Percentiles rank a stretch among this genome's conserved stretches.
Evolutionary conservation across 2,113 vertebrate species (phyloP).

Genomic region (Stegostoma tigrinum): DNA sequence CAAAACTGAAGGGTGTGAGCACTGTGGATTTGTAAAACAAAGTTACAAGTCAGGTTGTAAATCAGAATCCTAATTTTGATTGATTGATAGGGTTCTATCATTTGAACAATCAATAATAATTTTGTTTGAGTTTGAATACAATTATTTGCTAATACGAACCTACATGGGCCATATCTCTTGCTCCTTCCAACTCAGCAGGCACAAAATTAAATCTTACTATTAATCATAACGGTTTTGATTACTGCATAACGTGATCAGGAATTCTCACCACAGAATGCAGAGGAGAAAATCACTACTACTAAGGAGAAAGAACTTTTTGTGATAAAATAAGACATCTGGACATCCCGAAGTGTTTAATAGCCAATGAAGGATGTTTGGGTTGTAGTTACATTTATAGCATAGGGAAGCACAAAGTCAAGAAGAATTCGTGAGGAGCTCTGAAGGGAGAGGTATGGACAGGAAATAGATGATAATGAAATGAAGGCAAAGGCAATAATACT

Average conservation of each 20-base stretch:
- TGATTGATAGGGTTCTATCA: not conserved
- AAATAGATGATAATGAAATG: not conserved
- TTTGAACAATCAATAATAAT: not conserved
- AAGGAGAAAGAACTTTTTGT: not conserved
- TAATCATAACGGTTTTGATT: not conserved
- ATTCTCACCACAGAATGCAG: not conserved
- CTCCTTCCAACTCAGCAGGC: too few species aligned
- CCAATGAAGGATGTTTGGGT: too few species aligned
- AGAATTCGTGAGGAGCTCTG: not conserved
- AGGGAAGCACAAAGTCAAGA: not conserved
- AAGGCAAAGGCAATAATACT: not conserved
- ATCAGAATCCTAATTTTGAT: not conserved
- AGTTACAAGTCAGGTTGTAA: not conserved
- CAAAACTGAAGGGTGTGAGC: not conserved
- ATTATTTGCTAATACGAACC: not conserved
- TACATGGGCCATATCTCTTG: not conserved
- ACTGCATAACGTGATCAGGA: not conserved
- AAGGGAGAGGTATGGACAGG: not conserved
- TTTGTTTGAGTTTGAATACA: not conserved
- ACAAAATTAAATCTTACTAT: not conserved
- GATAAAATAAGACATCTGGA: too few species aligned
- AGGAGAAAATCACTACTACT: not conserved
- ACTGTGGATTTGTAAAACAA: not conserved
- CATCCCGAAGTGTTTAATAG: too few species aligned
- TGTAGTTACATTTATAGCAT: not conserved